Base-by-base conservation (phyloP, 2,113 vertebrate species). In the Tragelaphus buxtoni region DNA sequence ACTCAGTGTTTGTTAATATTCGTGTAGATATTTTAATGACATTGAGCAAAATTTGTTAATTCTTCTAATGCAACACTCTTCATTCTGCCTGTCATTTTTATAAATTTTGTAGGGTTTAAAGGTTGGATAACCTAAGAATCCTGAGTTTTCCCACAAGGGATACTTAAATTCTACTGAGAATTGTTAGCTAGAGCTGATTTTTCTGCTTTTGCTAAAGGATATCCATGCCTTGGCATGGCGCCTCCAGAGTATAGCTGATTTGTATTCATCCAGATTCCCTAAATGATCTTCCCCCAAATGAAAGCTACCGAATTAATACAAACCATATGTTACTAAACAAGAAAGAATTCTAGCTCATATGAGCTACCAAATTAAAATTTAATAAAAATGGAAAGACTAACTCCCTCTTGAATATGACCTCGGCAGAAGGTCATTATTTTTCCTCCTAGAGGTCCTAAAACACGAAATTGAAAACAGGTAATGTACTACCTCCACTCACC, bases 341-440 rank as follows among this genome's bases (percentile, higher is more conserved):
- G 91, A 96, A 95, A 88, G 65, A 77, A 95, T 88, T 92, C 81
- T 88, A 90, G 49, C 90, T 94, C 72, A 74, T 94, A 77, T 74
- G 85, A 96, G 18, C 91, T 92, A 90, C 65, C 61, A 97, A 97
- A 97, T 93, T 96, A 97, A 97, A 98, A 90, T 97, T 95, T 98
- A 97, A 97, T 97, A 97, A 95, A 97, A 90, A 72, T 69, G 18
- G 69, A 97, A 95, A 96, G 42, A 92, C 65, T 92, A 96, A 94
- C 88, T 96, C 76, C 87, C 26, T 53, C 45, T 94, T 88, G 83
- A 96, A 92, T 85, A 85, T 95, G 92, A 97, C 92, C 95, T 96
- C 12, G 1, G 56, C 26, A 24, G 76, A 91, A 95, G 90, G 94
- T 97, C 94, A 85, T 72, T 69, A 74, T 93, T 83, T 60, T 69